Evolutionary conservation across 2,888 invertebrate species (phyloP).

Genomic region (Drosophila nr. perissopoda): DNA sequence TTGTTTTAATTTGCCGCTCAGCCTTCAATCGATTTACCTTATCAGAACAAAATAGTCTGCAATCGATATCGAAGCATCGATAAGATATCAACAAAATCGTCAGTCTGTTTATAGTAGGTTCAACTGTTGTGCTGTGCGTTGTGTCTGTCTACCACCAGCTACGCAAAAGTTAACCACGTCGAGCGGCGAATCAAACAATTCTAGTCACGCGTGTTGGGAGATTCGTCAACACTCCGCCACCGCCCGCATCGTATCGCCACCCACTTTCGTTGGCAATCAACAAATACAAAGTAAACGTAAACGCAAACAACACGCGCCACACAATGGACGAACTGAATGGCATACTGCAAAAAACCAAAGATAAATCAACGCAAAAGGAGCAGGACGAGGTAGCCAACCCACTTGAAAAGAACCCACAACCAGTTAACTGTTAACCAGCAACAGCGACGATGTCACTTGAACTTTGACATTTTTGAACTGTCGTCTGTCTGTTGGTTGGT

Average conservation of each 20-base stretch:
- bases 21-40: background rate
- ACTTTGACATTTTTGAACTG: conserved; percentile 71
- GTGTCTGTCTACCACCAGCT: conserved; percentile 14
- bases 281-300: conserved; percentile 31
- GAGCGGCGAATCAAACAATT: conserved; percentile 49
- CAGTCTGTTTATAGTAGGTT: conserved; percentile 63
- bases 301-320: conserved; percentile 42
- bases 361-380: conserved; percentile 86
- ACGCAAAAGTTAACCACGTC: conserved; percentile 17
- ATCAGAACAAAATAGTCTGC: background rate
- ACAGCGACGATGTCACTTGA: conserved; percentile 46
- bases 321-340: conserved; percentile 83
- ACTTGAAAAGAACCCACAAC: conserved; percentile 37
- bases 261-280: conserved; percentile 17
- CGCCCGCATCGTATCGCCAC: conserved; percentile 16
- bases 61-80: conserved; percentile 17
- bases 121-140: conserved; percentile 46
- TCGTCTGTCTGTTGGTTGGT: conserved; percentile 17
- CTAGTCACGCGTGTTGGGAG: conserved; percentile 65
- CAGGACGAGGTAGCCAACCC: conserved; percentile 88
- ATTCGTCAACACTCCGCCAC: conserved; percentile 22
- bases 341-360: conserved; percentile 85
- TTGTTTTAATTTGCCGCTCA: background rate
- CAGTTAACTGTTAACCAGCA: conserved; percentile 54
- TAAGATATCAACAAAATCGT: conserved; percentile 28